Evolutionary conservation across 1,140 invertebrate species (phyloP), one percentile per base, ranked within the genome.

Genomic region (Asobara japonica): DNA sequence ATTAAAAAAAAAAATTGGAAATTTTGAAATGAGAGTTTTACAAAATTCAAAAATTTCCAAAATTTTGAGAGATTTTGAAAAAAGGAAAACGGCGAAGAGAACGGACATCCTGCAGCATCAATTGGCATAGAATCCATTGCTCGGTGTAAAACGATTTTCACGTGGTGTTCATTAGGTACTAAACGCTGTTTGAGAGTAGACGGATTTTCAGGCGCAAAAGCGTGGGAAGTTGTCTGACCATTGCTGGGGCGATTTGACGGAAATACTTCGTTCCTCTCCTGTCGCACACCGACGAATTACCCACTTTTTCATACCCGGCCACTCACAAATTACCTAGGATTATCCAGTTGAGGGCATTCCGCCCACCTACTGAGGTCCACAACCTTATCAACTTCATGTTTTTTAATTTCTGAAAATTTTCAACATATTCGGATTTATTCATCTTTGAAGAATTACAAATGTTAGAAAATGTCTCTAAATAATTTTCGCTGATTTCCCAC

Each of bases 191-290:
- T 20, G n/a, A 51, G 45, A 13, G 20, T 56, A 22, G 20, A 56
- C 20, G 51, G 22, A 56, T 56, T 56, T 56, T 56, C 51, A 56
- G 18, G 18, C 51, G 22, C 1, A 27, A 22, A 56, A 7, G 51
- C 51, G 51, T 56, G 51, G 51, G 51, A 56, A 56, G 51, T 56
- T 56, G 51, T 27, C 51, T 27, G 51, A 56, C 51, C 20, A 56
- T 5, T 56, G 51, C 18, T 56, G 22, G 51, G 51, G 51, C 51
- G 22, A 56, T 56, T 56, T 56, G 51, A 56, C 51, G 51, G 51
- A 56, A 56, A 56, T 56, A 56, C 51, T 25, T 56, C 51, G 51
- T 56, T 56, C 51, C 45, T 51, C 45, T 51, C 45, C 51, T 56
- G 51, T 22, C 41, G 22, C 22, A 20, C 51, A 56, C 51, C 20